These are phyloP conservation scores for Cetonia aurata DNA, from an alignment of 2,888 invertebrate genomes.

Conservation along the genomic window DNA sequence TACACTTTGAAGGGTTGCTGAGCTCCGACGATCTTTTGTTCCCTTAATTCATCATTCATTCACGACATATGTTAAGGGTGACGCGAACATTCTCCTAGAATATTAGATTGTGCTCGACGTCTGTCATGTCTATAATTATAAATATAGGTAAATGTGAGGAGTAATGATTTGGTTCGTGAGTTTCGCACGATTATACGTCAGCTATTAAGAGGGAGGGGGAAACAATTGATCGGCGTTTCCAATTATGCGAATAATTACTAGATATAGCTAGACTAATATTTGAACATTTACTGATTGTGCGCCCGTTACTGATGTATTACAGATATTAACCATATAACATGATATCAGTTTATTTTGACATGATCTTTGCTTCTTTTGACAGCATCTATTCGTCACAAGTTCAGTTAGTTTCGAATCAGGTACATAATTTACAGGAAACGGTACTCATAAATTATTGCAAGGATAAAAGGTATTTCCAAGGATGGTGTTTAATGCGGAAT, in stretches of 20 bases:
- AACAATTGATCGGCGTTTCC: constrained; percentile 10
- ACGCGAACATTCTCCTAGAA: background rate
- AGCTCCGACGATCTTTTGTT: background rate
- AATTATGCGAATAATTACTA: constrained; percentile 15
- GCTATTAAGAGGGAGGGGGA: no score
- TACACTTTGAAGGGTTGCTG: background rate
- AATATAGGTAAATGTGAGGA: background rate
- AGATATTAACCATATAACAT: no score
- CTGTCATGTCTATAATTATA: constrained; percentile 10
- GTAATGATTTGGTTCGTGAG: background rate
- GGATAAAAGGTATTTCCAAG: no score
- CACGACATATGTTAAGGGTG: background rate
- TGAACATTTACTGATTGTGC: constrained; percentile 1
- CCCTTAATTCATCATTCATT: constrained; percentile 4
- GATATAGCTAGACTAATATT: background rate
- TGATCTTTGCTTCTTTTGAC: no score
- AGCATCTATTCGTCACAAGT: no score
- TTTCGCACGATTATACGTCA: background rate
- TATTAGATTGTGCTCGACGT: constrained; percentile 1
- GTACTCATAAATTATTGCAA: no score
- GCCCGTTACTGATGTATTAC: no score
- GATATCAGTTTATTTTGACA: no score
- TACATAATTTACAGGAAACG: no score
- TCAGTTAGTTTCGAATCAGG: no score
- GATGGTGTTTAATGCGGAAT: no score